Evolutionary conservation across 2,888 invertebrate species (phyloP), one percentile per base, ranked within the genome.

Genomic region (Erebia ligea): DNA sequence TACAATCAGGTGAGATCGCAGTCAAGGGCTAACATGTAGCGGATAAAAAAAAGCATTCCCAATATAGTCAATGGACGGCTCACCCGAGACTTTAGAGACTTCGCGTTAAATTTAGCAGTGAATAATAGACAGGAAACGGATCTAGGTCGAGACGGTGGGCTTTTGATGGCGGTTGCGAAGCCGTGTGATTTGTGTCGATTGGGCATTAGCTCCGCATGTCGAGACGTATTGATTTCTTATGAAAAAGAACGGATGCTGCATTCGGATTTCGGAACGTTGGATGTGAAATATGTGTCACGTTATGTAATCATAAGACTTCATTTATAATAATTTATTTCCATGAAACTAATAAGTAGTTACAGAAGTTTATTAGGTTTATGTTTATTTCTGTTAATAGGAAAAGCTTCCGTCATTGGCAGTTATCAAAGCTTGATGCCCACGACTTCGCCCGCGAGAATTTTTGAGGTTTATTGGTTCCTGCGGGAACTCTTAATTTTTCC

Each of bases 91-190:
- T 63, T 34, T 34, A 10, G 52, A 15, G 57, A 21, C 21, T 58
- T 67, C 57, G 48, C 52, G 67, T 59, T 73, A 72, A 75, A 75
- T 75, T 81, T 80, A 81, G 76, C 74, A 74, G 70, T 76, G 72
- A 76, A 77, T 78, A 78, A 77, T 79, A 78, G 71, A 75, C 84
- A 79, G 84, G 84, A 85, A 78, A 79, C 78, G 76, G 72, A 84
- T 79, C 75, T 75, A 73, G 84, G 85, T 81, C 82, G 72, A 80
- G 68, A 52, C 72, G 78, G 76, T 59, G 45, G 67, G 62, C 67
- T 68, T 67, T 70, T 68, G 66, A 62, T 58, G 63, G 65, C 68
- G 56, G 57, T 48, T 63, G 34, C 52, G 68, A 66, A 61, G 68
- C 68, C 68, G 56, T 62, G 66, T 68, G 68, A 74, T 72, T 72